These are phyloP conservation scores for Megalonaias nervosa DNA, from an alignment of 1,140 invertebrate species.

Conservation along the genomic window DNA sequence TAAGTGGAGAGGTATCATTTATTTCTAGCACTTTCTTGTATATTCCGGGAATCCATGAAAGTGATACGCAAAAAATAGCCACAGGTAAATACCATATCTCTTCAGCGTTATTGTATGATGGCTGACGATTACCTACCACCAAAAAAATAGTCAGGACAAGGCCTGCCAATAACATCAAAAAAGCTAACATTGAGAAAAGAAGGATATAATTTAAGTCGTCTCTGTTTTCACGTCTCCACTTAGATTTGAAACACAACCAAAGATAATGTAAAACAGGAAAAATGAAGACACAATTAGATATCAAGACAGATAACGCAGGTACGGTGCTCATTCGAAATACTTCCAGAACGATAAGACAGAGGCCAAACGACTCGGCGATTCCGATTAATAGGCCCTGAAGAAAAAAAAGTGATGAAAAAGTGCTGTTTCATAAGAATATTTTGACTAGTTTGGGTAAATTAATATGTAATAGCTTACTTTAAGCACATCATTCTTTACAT, in stretches of 20 bases:
- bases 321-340: conserved; percentile 4
- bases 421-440: background rate
- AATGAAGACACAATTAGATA: conserved; percentile 26
- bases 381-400: conserved; percentile 33
- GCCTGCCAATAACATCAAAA: background rate
- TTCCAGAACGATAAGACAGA: conserved; percentile 30
- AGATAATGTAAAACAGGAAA: conserved; percentile 20
- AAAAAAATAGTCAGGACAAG: conserved; percentile 2
- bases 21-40: conserved; percentile 1
- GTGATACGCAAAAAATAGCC: conserved; percentile 11
- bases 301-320: background rate
- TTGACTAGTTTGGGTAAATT: background rate
- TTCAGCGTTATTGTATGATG: background rate
- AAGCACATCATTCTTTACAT: background rate
- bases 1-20: background rate
- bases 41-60: conserved; percentile 26
- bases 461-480: background rate
- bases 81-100: background rate
- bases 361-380: conserved; percentile 34
- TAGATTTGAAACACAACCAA: background rate
- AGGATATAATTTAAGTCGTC: background rate
- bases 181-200: background rate
- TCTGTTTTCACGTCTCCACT: background rate
- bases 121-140: background rate
- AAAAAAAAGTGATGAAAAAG: background rate